A percentile compares a stretch with the other conserved stretches of the same genome.
Conservation (phyloP, 2,797 vertebrate genomes). For the Clarias laeviceps region DNA sequence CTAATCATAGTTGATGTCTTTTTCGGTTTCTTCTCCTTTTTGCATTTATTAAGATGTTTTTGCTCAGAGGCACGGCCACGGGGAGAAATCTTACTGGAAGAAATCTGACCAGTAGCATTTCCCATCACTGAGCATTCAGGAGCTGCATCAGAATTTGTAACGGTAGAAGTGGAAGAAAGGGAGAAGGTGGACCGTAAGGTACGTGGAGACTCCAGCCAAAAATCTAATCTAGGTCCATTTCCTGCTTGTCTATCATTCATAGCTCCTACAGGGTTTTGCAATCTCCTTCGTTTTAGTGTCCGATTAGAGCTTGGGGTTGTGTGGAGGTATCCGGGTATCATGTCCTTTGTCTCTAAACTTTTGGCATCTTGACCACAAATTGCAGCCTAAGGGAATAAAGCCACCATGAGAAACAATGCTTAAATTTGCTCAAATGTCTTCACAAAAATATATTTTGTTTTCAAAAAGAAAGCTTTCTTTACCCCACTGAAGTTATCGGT, state of each 20-base stretch:
- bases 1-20: background rate
- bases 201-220: conserved; percentile 50
- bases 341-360: background rate
- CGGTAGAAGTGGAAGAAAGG: background rate
- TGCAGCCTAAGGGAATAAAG: conserved; percentile 23
- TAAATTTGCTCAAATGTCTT: background rate
- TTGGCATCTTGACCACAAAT: background rate
- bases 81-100: conserved; percentile 5
- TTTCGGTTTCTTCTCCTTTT: conserved; percentile 26
- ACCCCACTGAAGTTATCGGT: conserved; percentile 28
- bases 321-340: conserved; percentile 37
- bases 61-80: background rate
- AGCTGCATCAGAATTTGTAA: conserved; percentile 36
- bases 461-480: conserved; percentile 16
- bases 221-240: conserved; percentile 46
- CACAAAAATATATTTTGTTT: background rate
- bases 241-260: background rate
- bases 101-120: background rate
- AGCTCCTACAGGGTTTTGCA: conserved; percentile 28
- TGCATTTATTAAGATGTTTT: background rate
- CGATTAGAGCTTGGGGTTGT: conserved; percentile 44
- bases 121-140: background rate
- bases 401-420: background rate
- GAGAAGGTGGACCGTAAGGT: conserved; percentile 7
- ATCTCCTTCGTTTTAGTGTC: conserved; percentile 66